Evolutionary conservation across 2,797 vertebrate genomes (phyloP).

Genomic region (Poeciliopsis gracilis): DNA sequence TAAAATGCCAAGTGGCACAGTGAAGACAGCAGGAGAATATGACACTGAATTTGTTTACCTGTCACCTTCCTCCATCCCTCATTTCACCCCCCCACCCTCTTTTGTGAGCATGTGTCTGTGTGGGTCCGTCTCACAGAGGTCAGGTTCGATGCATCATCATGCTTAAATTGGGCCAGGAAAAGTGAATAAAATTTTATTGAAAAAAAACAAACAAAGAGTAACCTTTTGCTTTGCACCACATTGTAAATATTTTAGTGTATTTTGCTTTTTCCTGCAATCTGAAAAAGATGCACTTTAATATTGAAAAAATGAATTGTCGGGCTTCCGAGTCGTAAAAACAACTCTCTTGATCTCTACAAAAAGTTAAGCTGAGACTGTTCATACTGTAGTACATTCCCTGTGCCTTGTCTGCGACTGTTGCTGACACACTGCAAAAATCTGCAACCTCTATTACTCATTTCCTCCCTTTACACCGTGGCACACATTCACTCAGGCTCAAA

Average conservation of each 20-base stretch:
- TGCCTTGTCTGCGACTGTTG: constrained; percentile 62
- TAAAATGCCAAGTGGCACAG: constrained; percentile 89
- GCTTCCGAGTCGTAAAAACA: constrained; percentile 22
- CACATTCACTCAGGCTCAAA: constrained; percentile 39
- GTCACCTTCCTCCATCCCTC: constrained; percentile 78
- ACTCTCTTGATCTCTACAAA: constrained; percentile 63
- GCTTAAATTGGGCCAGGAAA: constrained; percentile 18
- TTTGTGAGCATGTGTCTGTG: constrained; percentile 37
- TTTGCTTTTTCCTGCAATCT: constrained; percentile 46
- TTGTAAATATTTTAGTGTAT: constrained; percentile 6
- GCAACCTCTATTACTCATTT: constrained; percentile 28
- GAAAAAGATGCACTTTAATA: constrained; percentile 19
- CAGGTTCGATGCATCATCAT: constrained; percentile 40
- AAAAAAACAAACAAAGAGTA: background rate
- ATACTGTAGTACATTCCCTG: constrained; percentile 64
- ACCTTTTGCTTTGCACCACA: background rate
- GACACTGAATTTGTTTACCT: constrained; percentile 87
- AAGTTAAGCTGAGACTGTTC: constrained; percentile 70
- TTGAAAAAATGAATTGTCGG: constrained; percentile 53
- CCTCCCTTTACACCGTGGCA: constrained; percentile 18
- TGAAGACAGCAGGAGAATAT: constrained; percentile 86
- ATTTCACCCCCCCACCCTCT: constrained; percentile 32
- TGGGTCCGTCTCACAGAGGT: constrained; percentile 49
- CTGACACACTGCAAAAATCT: constrained; percentile 52
- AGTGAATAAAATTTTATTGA: background rate